These are phyloP conservation scores for Elgonia sp. DNA, from an alignment of 2,888 invertebrate genomes.

Conservation along the genomic window DNA sequence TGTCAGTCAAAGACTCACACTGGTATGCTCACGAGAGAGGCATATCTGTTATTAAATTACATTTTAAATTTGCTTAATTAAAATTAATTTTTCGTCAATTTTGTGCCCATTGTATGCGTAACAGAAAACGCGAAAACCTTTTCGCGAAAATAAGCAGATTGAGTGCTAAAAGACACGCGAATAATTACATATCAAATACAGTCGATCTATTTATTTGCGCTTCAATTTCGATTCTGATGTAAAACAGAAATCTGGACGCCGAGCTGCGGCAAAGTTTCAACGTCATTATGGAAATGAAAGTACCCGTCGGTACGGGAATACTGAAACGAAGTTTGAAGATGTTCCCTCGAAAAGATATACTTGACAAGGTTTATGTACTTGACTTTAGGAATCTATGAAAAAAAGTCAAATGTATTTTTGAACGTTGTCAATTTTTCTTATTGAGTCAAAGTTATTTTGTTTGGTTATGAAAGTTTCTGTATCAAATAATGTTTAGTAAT, in stretches of 20 bases:
- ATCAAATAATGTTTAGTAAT: no score
- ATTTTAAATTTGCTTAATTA: slow-evolving; percentile 47
- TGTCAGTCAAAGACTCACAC: slow-evolving; percentile 83
- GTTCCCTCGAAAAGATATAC: slow-evolving; percentile 47
- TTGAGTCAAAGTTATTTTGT: neutral
- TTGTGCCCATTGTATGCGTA: neutral
- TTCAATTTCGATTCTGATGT: slow-evolving; percentile 35
- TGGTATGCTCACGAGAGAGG: slow-evolving; percentile 52
- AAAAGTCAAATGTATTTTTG: slow-evolving; percentile 21
- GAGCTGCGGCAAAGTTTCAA: slow-evolving; percentile 81
- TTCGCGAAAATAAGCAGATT: no score
- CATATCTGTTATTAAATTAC: slow-evolving; percentile 69
- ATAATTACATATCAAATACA: slow-evolving; percentile 30
- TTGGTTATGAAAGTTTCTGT: neutral
- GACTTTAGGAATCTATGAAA: slow-evolving; percentile 14
- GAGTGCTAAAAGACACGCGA: neutral
- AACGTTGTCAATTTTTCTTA: neutral
- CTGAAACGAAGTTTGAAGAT: slow-evolving; percentile 69
- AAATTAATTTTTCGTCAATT: slow-evolving; percentile 44
- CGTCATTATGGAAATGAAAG: slow-evolving; percentile 85
- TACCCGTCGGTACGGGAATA: slow-evolving; percentile 81
- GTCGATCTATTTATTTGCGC: slow-evolving; percentile 47
- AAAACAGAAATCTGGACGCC: slow-evolving; percentile 46
- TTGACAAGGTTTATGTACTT: slow-evolving; percentile 64
- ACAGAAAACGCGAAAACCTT: neutral